Base-by-base conservation (phyloP, 1,140 invertebrate genomes). In the Brachionus calyciflorus region DNA sequence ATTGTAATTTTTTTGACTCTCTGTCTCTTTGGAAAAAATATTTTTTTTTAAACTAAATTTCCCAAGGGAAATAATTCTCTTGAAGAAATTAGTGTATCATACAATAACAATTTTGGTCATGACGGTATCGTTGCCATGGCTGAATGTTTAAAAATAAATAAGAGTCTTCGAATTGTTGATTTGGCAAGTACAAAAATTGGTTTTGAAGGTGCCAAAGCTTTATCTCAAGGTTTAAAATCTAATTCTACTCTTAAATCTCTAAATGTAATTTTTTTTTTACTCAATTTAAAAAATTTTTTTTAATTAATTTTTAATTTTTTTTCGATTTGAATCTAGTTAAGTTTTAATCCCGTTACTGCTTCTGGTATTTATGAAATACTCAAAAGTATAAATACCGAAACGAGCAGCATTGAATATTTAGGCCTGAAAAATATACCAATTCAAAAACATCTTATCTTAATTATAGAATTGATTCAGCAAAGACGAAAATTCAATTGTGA, bases 401-500 rank as follows among this genome's bases (percentile, higher is more conserved):
- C 21, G 5, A 73, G 69, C 24, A 7, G 51, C 9, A 21, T 73
- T 3, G 69, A 73, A 73, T 73, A 73, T 41, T 73, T 73, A 28
- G 69, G 69, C 9, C 5, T 40, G 24, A 44, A 65, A 37, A 65
- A 55, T 41, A 49, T 55, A 21, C 69, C 69, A 26, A 73, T 73
- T 48, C 69, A 73, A 21, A 73, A 73, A 41, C 69, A 73, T 51
- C 17, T 73, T 14, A 19, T 73, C 17, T 37, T 73, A 19, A 55
- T 73, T 21, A 49, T 73, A 3, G 69, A 73, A 21, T 41, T 73
- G 17, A 51, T 73, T 2, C 69, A 73, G 19, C 69, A 73, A 53
- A 73, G 69, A 41, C 46, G 69, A 26, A 73, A 73, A 51, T 73
- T 73, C 40, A 37, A 49, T n/a, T 73, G 69, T 41, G 69, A 73